Evolutionary conservation across 1,140 invertebrate genomes (phyloP).

Genomic region (Thaumetopoea pityocampa): DNA sequence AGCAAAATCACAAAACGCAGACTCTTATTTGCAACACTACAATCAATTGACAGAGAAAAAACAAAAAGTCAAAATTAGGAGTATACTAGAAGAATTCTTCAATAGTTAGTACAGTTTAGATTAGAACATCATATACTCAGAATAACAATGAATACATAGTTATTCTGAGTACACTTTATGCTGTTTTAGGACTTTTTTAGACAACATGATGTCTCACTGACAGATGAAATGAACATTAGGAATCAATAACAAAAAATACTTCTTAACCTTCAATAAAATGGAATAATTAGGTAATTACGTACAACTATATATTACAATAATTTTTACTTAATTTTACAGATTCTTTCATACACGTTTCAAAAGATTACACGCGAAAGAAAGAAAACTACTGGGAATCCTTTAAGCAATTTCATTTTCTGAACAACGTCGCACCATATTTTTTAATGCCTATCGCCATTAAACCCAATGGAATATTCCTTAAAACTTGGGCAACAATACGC

Average conservation of each 20-base stretch:
- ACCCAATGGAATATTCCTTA: conserved; percentile 64
- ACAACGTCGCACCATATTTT: conserved; percentile 53
- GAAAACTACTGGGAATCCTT: conserved; percentile 58
- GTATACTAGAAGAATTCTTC: conserved; percentile 47
- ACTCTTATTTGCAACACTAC: conserved; percentile 44
- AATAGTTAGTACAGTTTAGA: conserved; percentile 44
- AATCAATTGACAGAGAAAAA: conserved; percentile 25
- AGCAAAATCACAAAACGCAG: conserved; percentile 38
- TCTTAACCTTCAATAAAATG: too few relatives aligned
- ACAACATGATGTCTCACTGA: too few relatives aligned
- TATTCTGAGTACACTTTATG: too few relatives aligned
- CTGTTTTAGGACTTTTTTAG: too few relatives aligned
- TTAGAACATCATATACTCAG: too few relatives aligned
- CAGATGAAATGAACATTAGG: too few relatives aligned
- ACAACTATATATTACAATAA: too few relatives aligned
- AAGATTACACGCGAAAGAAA: conserved; percentile 46
- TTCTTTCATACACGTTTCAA: conserved; percentile 62
- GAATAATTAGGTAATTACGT: too few relatives aligned
- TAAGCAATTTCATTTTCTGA: conserved; percentile 47
- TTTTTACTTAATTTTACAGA: conserved; percentile 37
- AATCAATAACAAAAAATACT: too few relatives aligned
- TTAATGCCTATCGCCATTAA: conserved; percentile 63
- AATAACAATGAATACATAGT: too few relatives aligned
- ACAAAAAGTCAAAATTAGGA: conserved; percentile 38
- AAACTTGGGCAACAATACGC: conserved; percentile 57